These are phyloP conservation scores for Sebastes elongatus DNA, from an alignment of 2,797 vertebrate species.

Conservation along the genomic window DNA sequence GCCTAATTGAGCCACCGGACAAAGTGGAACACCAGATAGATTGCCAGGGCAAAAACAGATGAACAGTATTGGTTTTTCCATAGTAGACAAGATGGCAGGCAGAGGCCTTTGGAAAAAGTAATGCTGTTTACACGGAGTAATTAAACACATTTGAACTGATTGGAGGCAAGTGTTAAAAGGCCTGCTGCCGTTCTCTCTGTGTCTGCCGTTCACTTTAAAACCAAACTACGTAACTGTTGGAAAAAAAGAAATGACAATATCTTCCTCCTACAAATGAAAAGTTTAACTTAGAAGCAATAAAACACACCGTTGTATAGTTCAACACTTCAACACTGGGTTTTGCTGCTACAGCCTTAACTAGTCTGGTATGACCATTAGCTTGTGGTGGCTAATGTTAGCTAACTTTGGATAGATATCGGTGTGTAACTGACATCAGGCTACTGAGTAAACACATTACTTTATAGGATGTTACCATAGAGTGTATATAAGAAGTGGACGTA, in stretches of 20 bases:
- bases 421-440: not conserved
- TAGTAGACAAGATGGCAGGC: constrained; percentile 42
- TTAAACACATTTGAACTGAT: constrained; percentile 48
- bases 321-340: not conserved
- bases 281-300: not conserved
- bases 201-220: not conserved
- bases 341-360: not conserved
- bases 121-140: constrained; percentile 47
- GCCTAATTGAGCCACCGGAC: constrained; percentile 31
- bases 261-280: not conserved
- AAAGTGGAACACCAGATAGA: constrained; percentile 62
- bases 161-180: constrained; percentile 3
- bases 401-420: not conserved
- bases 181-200: not conserved
- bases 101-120: constrained; percentile 51
- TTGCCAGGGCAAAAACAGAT: constrained; percentile 40
- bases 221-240: not conserved
- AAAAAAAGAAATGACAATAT: not conserved
- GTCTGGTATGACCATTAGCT: not conserved
- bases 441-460: not conserved
- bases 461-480: not conserved
- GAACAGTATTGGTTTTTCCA: constrained; percentile 74
- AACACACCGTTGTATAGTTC: not conserved
- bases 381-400: not conserved
- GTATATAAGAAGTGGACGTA: too few relatives aligned